Base-by-base conservation (phyloP, 1,140 invertebrate genomes). In the Pachyrhynchus sulphureomaculatus region DNA sequence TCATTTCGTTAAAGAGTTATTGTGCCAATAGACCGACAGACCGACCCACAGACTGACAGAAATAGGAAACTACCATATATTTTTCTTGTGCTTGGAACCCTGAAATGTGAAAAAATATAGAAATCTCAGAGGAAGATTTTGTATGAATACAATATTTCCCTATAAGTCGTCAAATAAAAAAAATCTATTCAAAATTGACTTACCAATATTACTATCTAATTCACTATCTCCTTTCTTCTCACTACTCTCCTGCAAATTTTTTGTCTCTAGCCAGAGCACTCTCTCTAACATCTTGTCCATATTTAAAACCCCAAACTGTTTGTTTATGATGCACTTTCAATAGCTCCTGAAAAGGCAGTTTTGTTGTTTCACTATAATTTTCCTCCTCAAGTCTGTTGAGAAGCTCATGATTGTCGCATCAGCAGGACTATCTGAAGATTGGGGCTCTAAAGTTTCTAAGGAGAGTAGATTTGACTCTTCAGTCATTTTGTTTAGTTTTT, bases 301-400 rank as follows among this genome's bases (percentile, higher is more conserved):
- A 72, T 58, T 72, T 64, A 26, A 72, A 72, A 36, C 70, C 70
- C 61, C 62, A 72, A 20, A 72, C 68, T 6, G 67, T 65, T 45
- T 68, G 70, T 42, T 70, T 72, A 9, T 61, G 52, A 36, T 72
- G 70, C 3, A 68, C 65, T 60, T 62, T 65, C 18, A 72, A 53
- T 44, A 72, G 47, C 45, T 72, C 68, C 23, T 59, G 60, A 15
- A 72, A 67, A 2, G 70, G 48, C 23, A 72, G 39, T 41, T 69
- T 56, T 13, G 57, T 63, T 8, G 56, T 62, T 44, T 71, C 67
- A 33, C 51, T 65, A 56, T 68, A 68, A 41, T 61, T 65, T 29
- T 59, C 62, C 49, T 67, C 66, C 21, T 62, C 60, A 13, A 62
- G 42, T 32, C 34, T 37, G 12, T 62, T 62, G 2, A 62, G 33